Conservation (phyloP, 2,888 invertebrate genomes). For the Chrysopilus asiliformis region DNA sequence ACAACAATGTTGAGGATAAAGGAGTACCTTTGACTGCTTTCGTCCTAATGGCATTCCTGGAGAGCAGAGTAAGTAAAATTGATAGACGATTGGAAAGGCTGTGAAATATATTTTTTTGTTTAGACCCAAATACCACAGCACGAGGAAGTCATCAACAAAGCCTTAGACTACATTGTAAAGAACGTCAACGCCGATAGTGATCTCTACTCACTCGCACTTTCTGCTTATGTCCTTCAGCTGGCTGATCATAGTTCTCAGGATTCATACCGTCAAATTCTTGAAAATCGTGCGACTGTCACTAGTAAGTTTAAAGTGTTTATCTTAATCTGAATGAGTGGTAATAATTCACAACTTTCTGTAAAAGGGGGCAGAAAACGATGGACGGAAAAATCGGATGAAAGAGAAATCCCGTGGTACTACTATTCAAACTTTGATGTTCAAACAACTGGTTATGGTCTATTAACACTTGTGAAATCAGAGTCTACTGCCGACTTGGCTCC, state of each 20-base stretch:
- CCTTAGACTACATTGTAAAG: constrained; percentile 57
- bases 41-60: constrained; percentile 58
- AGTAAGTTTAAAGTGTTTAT: too few species aligned
- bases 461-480: constrained; percentile 55
- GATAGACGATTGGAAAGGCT: too few species aligned
- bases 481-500: constrained; percentile 47
- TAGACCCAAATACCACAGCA: constrained; percentile 30
- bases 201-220: constrained; percentile 63
- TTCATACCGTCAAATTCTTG: constrained; percentile 47
- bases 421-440: constrained; percentile 59
- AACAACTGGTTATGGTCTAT: constrained; percentile 78
- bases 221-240: constrained; percentile 60
- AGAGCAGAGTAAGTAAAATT: constrained; percentile 45
- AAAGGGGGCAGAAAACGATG: too few species aligned
- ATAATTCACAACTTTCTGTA: too few species aligned
- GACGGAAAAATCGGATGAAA: neutral
- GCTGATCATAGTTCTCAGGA: constrained; percentile 58
- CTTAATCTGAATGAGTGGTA: too few species aligned
- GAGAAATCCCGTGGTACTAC: constrained; percentile 37
- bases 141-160: constrained; percentile 57
- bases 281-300: constrained; percentile 40
- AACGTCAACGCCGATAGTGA: constrained; percentile 49
- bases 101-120: too few species aligned
- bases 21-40: constrained; percentile 68
- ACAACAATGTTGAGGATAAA: constrained; percentile 33